Evolutionary conservation across 1,140 invertebrate species (phyloP).

Genomic region (Macrobrachium nipponense): DNA sequence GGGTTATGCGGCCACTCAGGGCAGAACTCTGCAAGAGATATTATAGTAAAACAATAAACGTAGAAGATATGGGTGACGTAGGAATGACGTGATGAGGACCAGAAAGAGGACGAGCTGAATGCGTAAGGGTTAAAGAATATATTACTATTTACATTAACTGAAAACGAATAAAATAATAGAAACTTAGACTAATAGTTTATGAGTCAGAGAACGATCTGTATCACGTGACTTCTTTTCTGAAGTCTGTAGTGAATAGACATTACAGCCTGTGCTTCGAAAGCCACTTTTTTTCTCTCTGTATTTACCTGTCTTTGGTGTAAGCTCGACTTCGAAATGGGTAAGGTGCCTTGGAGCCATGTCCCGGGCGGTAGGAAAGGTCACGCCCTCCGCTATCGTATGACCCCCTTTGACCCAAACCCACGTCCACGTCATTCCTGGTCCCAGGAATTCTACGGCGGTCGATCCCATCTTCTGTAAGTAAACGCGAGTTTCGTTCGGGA

Average conservation of each 20-base stretch:
- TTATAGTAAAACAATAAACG: not conserved
- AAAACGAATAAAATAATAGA: not conserved
- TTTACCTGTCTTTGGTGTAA: not conserved
- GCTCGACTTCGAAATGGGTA: not conserved
- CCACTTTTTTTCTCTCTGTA: not conserved
- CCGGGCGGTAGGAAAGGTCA: conserved; percentile 24
- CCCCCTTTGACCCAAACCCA: conserved; percentile 47
- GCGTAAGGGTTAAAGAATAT: not conserved
- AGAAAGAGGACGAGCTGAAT: too few relatives aligned
- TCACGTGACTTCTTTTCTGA: not conserved
- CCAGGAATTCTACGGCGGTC: not conserved
- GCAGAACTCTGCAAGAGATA: not conserved
- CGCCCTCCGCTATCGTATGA: conserved; percentile 11
- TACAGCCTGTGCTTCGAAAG: too few relatives aligned
- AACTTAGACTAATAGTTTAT: not conserved
- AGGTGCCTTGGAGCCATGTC: not conserved
- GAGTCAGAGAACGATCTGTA: not conserved
- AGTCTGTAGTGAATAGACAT: not conserved
- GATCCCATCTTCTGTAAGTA: conserved; percentile 26
- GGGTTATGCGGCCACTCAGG: conserved; percentile 13
- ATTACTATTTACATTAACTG: not conserved
- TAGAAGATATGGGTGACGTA: too few relatives aligned
- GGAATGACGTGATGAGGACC: not conserved
- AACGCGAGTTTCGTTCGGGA: conserved; percentile 4
- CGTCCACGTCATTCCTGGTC: conserved; percentile 32